Conservation (phyloP, 2,888 invertebrate genomes). For the Eristalis tenax region DNA sequence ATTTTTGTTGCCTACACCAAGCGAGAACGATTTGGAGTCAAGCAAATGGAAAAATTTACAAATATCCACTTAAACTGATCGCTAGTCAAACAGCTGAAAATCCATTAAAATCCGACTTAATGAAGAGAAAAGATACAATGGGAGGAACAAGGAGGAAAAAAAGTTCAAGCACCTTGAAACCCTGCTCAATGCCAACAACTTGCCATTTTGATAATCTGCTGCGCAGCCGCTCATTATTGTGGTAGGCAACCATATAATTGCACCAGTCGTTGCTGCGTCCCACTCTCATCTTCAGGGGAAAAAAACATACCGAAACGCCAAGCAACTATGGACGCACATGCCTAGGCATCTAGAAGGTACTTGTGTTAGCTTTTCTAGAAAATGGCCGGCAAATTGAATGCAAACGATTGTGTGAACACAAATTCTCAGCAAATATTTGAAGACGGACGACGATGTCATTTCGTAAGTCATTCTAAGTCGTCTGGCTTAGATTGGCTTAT, state of each 20-base stretch:
- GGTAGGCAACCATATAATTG: constrained; percentile 69
- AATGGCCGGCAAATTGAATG: neutral
- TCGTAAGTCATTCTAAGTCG: constrained; percentile 21
- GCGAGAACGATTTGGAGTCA: neutral
- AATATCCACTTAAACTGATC: neutral
- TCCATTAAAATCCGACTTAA: constrained; percentile 15
- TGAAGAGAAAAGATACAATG: constrained; percentile 45
- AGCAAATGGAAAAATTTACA: constrained; percentile 3
- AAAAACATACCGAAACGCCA: neutral
- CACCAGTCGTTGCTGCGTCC: constrained; percentile 46
- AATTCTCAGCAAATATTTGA: constrained; percentile 56
- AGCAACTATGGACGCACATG: neutral
- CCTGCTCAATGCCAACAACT: constrained; percentile 58
- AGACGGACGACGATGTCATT: neutral
- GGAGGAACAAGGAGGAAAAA: constrained; percentile 12
- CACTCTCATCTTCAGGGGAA: constrained; percentile 9
- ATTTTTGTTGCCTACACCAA: constrained; percentile 1
- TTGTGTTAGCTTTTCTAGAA: neutral
- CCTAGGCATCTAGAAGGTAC: neutral
- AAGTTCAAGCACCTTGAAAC: constrained; percentile 71
- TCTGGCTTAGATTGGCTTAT: neutral
- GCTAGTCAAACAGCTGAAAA: neutral
- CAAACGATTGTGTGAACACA: constrained; percentile 8
- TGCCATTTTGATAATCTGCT: constrained; percentile 9
- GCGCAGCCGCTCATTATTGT: constrained; percentile 51